Base-by-base conservation (phyloP, 1,140 invertebrate genomes). In the Anoplolepis gracilipes region DNA sequence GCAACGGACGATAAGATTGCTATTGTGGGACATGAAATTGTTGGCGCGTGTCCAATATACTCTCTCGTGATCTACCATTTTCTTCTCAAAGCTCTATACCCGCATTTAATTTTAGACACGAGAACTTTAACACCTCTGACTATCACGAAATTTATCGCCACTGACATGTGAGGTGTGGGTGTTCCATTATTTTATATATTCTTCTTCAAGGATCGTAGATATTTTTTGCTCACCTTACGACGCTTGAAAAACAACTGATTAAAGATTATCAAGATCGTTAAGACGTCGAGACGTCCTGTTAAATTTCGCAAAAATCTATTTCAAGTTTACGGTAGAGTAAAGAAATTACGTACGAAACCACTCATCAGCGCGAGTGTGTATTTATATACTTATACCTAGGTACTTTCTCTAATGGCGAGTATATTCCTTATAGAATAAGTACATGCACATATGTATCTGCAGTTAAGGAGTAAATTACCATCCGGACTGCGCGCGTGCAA, bases 1-100 rank as follows among this genome's bases (percentile, higher is more conserved):
- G 72, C 72, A 77, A 77, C 22, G 81, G n/a, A 77, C 81, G 81
- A 84, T 84, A 77, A 84, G 70, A 77, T 55, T 57, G 22, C 81
- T 77, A 77, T 84, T 84, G 81, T 64, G 42, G 61, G 72, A 77
- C 59, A 53, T 55, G 49, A 77, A 64, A 84, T 64, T 64, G 70
- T 84, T 84, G 81, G 81, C 72, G 59, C 33, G 73, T 55, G 46
- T 65, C 81, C 81, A 84, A 65, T 42, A 16, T 57, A 25, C 16
- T 25, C 16, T 13, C 10, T 16, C 13, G 46, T 16, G 42, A 25
- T 46, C n/a, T 59, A 19, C 13, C 36, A 46, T 72, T 82, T 33
- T 33, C 22, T 73, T 72, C 72, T 46, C n/a, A 36, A 61, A 72
- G 61, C 36, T 73, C 28, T 11, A 49, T 49, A 70, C n/a, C 36